Percentiles rank a stretch among this genome's conserved stretches.
phyloP scores from a whole-genome alignment of 2,888 invertebrate species.

The Bedellia somnulentella region DNA sequence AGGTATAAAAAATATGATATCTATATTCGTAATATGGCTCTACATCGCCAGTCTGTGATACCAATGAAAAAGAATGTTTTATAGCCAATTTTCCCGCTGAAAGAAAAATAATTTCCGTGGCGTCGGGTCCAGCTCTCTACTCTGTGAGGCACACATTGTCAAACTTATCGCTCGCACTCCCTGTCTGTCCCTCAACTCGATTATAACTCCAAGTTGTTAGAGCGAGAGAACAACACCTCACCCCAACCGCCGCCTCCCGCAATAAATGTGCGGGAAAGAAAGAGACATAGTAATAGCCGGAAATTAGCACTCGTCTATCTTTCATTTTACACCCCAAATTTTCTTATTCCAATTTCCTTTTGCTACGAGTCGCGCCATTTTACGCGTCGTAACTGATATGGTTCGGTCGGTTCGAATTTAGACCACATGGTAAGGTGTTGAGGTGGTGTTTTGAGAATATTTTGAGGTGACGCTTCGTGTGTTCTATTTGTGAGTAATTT shows the following conservation, averaged over 20 bases:
- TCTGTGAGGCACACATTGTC: slow-evolving; percentile 9
- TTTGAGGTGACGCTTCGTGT: not conserved
- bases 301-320: slow-evolving; percentile 76
- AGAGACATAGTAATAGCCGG: slow-evolving; percentile 63
- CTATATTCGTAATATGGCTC: too few relatives aligned
- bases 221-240: slow-evolving; percentile 42
- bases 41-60: too few relatives aligned
- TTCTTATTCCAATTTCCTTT: slow-evolving; percentile 76
- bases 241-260: slow-evolving; percentile 34
- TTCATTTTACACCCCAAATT: slow-evolving; percentile 77
- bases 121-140: slow-evolving; percentile 8
- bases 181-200: slow-evolving; percentile 17
- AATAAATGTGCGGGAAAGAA: slow-evolving; percentile 57
- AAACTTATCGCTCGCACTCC: slow-evolving; percentile 9
- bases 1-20: too few relatives aligned
- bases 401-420: too few relatives aligned
- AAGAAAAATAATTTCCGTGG: slow-evolving; percentile 4
- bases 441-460: not conserved
- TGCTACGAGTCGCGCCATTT: slow-evolving; percentile 35
- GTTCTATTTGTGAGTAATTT: too few relatives aligned
- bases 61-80: too few relatives aligned
- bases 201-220: slow-evolving; percentile 25
- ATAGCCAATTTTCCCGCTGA: slow-evolving; percentile 3
- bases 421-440: not conserved
- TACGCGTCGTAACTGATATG: slow-evolving; percentile 23